Percentiles rank a stretch among this genome's conserved stretches.
These are phyloP conservation scores for Leuctra nigra DNA, from an alignment of 2,888 invertebrate genomes.

Conservation along the genomic window DNA sequence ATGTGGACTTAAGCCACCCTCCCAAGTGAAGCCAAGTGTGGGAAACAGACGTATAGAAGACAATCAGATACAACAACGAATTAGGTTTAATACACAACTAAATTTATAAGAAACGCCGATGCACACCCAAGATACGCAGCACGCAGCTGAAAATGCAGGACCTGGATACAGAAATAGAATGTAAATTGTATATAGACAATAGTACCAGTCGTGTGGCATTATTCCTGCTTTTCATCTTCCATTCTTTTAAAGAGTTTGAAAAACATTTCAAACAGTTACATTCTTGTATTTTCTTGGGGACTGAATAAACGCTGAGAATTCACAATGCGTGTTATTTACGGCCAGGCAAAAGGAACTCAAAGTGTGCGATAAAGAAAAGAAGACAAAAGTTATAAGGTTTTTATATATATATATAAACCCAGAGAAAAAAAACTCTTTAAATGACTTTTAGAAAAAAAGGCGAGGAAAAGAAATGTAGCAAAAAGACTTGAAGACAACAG, in stretches of 20 bases:
- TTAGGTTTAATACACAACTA: not conserved
- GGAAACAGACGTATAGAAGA: not conserved
- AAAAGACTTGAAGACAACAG: not conserved
- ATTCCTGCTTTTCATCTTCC: slow-evolving; percentile 20
- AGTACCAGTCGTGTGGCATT: slow-evolving; percentile 18
- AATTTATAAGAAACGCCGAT: not conserved
- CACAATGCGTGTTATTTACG: slow-evolving; percentile 26
- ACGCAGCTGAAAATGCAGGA: not conserved
- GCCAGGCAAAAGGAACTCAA: slow-evolving; percentile 19
- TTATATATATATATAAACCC: slow-evolving; percentile 8
- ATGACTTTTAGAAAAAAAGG: slow-evolving; percentile 23
- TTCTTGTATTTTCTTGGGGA: slow-evolving; percentile 26
- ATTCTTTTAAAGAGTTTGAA: slow-evolving; percentile 25
- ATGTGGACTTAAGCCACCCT: too few species aligned
- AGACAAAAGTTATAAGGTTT: slow-evolving; percentile 22
- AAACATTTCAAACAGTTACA: slow-evolving; percentile 25
- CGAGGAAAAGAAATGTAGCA: not conserved
- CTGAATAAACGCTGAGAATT: slow-evolving; percentile 24
- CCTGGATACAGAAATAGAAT: slow-evolving; percentile 20
- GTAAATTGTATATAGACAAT: slow-evolving; percentile 20
- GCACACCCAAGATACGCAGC: not conserved
- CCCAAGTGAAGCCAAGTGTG: too few species aligned
- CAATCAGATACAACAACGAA: not conserved
- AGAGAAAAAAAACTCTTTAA: slow-evolving; percentile 20
- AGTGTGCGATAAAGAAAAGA: slow-evolving; percentile 17